Evolutionary conservation across 2,888 invertebrate genomes (phyloP), one percentile per base, ranked within the genome.

Genomic region (Heliconius aoede): DNA sequence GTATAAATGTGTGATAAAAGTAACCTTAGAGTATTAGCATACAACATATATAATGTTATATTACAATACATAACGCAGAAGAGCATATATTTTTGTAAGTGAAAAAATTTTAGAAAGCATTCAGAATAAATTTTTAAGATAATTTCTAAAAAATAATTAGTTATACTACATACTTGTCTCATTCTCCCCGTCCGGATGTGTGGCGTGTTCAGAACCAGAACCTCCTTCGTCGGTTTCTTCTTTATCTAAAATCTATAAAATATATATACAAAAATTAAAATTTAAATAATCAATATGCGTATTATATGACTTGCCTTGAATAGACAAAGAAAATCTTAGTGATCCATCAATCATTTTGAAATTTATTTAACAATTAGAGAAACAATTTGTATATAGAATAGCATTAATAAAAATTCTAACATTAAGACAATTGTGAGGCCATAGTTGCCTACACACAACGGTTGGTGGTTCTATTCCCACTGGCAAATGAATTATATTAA

Each of bases 211-310:
- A 18, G 92, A 91, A 28, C 89, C 89, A 15, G 92, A 90, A 30
- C 92, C 93, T 7, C 89, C 92, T 83, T 95, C 94, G 32, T 94
- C 94, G 1, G 89, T 90, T 80, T 95, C 94, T 85, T 95, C 95
- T 87, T 95, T 95, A 80, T 95, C 95, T 88, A 95, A 87, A 80
- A 95, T 91, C 95, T 95, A 81, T 1, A 18, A 82, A 76, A 73
- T 72, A 74, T 26, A 60, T 69, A 26, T 18, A 55, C 24, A 51
- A 72, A n/a, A 58, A 51, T 68, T 21, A 46, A 28, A 21, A 28
- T 9, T 7, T 13, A 65, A 65, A 65, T 24, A 2, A 65, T 13
- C 32, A 15, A 36, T 36, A 8, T n/a, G n/a, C n/a, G n/a, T n/a
- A n/a, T n/a, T n/a, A n/a, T n/a, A n/a, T n/a, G n/a, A n/a, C n/a